Conservation (phyloP, 2,888 invertebrate genomes). For the Nasonia oneida region DNA sequence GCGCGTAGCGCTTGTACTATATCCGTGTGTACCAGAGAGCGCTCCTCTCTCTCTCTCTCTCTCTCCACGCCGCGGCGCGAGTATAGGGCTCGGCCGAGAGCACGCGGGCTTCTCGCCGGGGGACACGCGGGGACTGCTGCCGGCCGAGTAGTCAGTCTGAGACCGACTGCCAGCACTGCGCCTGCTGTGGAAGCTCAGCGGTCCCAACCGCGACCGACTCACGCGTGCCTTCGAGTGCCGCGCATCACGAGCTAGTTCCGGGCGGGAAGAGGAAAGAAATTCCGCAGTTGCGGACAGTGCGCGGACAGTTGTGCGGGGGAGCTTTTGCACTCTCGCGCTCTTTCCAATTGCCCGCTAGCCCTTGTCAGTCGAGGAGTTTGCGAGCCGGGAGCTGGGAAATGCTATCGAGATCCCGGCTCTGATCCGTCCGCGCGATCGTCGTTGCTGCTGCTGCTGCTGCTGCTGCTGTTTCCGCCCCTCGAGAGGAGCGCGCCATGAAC, state of each 20-base stretch:
- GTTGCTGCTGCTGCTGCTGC: no score
- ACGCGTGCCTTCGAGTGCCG: no score
- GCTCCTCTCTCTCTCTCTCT: not conserved
- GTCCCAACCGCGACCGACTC: slow-evolving; percentile 29
- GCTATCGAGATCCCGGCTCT: not conserved
- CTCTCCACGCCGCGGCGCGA: not conserved
- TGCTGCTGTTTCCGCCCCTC: not conserved
- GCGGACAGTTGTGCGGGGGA: not conserved
- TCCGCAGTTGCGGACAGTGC: no score
- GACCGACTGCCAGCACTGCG: slow-evolving; percentile 54
- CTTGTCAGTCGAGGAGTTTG: not conserved
- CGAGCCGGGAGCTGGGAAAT: not conserved
- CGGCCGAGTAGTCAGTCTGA: slow-evolving; percentile 50
- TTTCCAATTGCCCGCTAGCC: no score
- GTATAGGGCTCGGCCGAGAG: no score
- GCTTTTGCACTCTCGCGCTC: slow-evolving; percentile 17
- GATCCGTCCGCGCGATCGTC: not conserved
- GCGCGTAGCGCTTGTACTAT: not conserved
- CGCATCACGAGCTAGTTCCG: no score
- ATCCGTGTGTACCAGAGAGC: slow-evolving; percentile 10
- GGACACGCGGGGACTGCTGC: slow-evolving; percentile 43
- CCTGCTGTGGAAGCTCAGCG: not conserved
- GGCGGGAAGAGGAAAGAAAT: no score
- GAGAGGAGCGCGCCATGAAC: slow-evolving; percentile 11
- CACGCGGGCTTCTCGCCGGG: slow-evolving; percentile 20